phyloP scores from a whole-genome alignment of 1,140 invertebrate genomes.

The Polypedilum pembai region DNA sequence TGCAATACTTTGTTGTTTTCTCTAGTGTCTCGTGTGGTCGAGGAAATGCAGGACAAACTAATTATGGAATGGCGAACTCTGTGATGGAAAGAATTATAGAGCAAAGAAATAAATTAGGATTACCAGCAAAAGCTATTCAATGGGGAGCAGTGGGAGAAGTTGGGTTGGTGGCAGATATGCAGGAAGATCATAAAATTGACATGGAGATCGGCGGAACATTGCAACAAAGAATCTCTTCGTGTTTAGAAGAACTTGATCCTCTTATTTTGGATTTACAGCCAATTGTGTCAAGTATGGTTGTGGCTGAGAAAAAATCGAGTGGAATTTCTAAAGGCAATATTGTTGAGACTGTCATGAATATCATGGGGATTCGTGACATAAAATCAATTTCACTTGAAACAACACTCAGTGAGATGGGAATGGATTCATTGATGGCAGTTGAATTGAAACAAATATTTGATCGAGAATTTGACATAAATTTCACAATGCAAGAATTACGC shows the following conservation, averaged over 20 bases:
- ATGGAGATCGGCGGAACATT: slow-evolving; percentile 63
- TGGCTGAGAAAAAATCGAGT: slow-evolving; percentile 56
- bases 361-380: slow-evolving; percentile 48
- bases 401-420: slow-evolving; percentile 66
- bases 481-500: slow-evolving; percentile 66
- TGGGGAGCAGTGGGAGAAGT: slow-evolving; percentile 58
- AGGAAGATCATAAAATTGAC: slow-evolving; percentile 60
- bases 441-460: slow-evolving; percentile 76
- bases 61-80: slow-evolving; percentile 66
- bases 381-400: slow-evolving; percentile 47
- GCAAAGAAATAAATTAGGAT: slow-evolving; percentile 46
- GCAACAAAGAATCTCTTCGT: slow-evolving; percentile 67
- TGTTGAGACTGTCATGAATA: slow-evolving; percentile 52
- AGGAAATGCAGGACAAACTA: slow-evolving; percentile 75
- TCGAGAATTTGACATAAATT: slow-evolving; percentile 63
- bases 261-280: slow-evolving; percentile 57
- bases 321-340: slow-evolving; percentile 48
- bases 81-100: slow-evolving; percentile 61
- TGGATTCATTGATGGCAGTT: slow-evolving; percentile 78
- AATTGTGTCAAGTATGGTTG: slow-evolving; percentile 66
- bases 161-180: slow-evolving; percentile 64
- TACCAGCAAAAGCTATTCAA: slow-evolving; percentile 54
- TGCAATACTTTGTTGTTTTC: slow-evolving; percentile 61
- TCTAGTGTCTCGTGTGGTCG: slow-evolving; percentile 75
- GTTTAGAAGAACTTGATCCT: slow-evolving; percentile 53